These are phyloP conservation scores for Apodemus sylvaticus DNA, from an alignment of 2,113 vertebrate species.

Conservation along the genomic window DNA sequence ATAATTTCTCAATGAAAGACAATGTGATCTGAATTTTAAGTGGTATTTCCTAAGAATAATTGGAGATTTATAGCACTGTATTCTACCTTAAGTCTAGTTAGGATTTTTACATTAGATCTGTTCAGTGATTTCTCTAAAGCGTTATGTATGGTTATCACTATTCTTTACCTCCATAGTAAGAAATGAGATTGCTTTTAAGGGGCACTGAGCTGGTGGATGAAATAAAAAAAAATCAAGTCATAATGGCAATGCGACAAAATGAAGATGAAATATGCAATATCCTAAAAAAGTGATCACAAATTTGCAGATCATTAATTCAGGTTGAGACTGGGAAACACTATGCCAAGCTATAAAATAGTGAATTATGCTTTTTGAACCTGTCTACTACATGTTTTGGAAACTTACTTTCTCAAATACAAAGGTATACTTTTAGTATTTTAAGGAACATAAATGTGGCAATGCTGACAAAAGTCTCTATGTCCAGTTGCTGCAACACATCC, in stretches of 20 bases:
- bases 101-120: not conserved
- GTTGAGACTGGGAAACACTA: not conserved
- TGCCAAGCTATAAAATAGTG: not conserved
- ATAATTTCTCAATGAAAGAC: constrained; percentile 11
- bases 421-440: not conserved
- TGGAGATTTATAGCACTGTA: not conserved
- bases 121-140: not conserved
- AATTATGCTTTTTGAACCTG: not conserved
- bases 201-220: not conserved
- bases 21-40: constrained; percentile 16
- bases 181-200: not conserved
- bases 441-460: not conserved
- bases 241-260: not conserved
- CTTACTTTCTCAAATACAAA: not conserved
- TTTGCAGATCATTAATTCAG: not conserved
- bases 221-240: not conserved
- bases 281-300: not conserved
- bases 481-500: accelerated
- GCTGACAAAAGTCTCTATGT: not conserved
- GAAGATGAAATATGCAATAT: not conserved
- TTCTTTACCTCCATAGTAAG: not conserved
- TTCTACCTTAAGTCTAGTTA: not conserved
- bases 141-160: not conserved
- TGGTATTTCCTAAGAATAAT: not conserved
- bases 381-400: not conserved